Conservation (phyloP, 1,140 invertebrate genomes). For the Lamellibrachia luymesi region DNA sequence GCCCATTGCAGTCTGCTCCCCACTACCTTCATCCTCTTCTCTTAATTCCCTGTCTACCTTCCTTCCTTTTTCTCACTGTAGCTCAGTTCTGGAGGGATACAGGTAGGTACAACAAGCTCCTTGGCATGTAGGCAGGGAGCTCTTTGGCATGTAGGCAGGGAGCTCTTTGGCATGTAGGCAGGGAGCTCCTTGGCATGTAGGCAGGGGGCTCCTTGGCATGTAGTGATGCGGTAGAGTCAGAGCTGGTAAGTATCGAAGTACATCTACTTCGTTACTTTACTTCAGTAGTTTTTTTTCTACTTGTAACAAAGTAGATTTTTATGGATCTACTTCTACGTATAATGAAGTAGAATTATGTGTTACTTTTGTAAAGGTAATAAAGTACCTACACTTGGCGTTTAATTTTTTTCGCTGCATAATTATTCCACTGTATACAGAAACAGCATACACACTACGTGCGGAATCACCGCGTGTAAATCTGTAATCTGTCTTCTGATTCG, state of each 20-base stretch:
- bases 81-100: not conserved
- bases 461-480: too few relatives aligned
- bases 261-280: not conserved
- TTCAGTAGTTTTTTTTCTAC: constrained; percentile 8
- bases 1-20: too few relatives aligned
- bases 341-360: not conserved
- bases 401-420: too few relatives aligned
- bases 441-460: too few relatives aligned
- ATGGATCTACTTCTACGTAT: not conserved
- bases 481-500: too few relatives aligned
- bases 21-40: too few relatives aligned
- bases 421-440: too few relatives aligned
- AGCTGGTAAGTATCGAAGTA: not conserved
- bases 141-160: not conserved
- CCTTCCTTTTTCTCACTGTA: too few relatives aligned
- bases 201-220: not conserved
- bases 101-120: not conserved
- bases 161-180: not conserved
- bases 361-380: not conserved
- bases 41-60: too few relatives aligned
- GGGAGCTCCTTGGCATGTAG: not conserved
- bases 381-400: not conserved
- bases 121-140: too few relatives aligned
- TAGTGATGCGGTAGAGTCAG: not conserved
- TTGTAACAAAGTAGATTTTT: not conserved